Conservation (phyloP, 64 coral and sea anemone genomes). For the Montipora sp. region DNA sequence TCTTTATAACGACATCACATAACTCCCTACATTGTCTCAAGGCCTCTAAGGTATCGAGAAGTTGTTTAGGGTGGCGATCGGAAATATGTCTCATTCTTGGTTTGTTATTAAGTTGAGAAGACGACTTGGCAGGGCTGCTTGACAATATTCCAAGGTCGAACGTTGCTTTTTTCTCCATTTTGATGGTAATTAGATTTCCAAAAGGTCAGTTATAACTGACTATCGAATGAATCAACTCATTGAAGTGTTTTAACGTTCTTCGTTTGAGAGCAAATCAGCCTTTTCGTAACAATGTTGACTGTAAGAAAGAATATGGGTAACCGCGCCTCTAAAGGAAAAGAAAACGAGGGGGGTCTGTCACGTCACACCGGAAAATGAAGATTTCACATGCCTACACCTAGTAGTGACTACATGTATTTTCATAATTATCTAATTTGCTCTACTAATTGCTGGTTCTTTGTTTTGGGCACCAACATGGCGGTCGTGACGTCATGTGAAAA, state of each 20-base stretch:
- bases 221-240: neutral
- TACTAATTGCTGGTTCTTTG: no score
- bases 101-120: constrained; percentile 60
- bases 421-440: no score
- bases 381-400: no score
- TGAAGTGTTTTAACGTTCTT: neutral
- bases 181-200: neutral
- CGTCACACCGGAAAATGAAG: no score
- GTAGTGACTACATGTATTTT: no score
- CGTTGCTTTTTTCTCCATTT: constrained; percentile 11
- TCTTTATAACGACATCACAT: constrained; percentile 96
- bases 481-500: no score
- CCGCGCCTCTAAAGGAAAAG: no score
- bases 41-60: constrained; percentile 89
- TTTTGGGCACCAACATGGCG: no score
- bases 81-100: constrained; percentile 93
- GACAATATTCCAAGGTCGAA: constrained; percentile 8
- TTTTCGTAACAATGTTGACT: no score
- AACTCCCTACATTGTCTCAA: constrained; percentile 81
- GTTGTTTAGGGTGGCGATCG: constrained; percentile 95
- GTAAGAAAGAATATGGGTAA: no score
- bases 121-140: neutral
- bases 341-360: no score
- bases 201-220: neutral
- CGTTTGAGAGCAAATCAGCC: neutral